A percentile compares a stretch with the other conserved stretches of the same genome.
Evolutionary conservation across 1,140 invertebrate genomes (phyloP).

Genomic region (Drosophila tsacasi): DNA sequence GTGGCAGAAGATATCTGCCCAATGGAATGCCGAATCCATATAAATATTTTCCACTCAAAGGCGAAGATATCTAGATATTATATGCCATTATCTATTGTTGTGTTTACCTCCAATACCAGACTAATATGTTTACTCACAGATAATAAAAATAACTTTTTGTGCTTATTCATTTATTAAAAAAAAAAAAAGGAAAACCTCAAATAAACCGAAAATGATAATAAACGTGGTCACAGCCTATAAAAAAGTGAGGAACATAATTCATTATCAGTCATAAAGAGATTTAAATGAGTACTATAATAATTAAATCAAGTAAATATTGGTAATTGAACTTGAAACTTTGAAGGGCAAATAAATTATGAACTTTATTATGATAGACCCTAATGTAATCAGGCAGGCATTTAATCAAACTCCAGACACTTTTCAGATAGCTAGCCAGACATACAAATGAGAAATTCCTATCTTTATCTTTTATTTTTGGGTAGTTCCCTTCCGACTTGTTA

Average conservation of each 20-base stretch:
- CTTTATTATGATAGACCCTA: not conserved
- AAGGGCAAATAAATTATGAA: not conserved
- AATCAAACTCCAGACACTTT: conserved; percentile 23
- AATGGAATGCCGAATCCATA: conserved; percentile 26
- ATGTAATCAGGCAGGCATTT: conserved; percentile 12
- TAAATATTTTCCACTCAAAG: conserved; percentile 48
- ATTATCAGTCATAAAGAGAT: not conserved
- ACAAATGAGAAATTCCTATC: not conserved
- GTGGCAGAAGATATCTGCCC: not conserved
- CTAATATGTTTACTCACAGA: conserved; percentile 12
- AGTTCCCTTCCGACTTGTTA: conserved; percentile 22
- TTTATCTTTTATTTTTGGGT: conserved; percentile 17
- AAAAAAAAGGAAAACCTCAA: not conserved
- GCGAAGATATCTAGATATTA: conserved; percentile 29
- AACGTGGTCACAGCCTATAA: conserved; percentile 5
- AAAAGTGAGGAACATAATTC: not conserved
- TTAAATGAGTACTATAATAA: conserved; percentile 2
- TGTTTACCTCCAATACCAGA: not conserved
- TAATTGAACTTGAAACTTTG: conserved; percentile 1
- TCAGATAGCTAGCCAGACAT: conserved; percentile 19
- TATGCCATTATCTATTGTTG: not conserved
- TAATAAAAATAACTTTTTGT: conserved; percentile 13
- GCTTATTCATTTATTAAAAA: conserved; percentile 10
- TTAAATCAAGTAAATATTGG: not conserved
- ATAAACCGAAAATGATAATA: conserved; percentile 2